phyloP scores from a whole-genome alignment of 2,113 vertebrate genomes.

The Catharus minimus region DNA sequence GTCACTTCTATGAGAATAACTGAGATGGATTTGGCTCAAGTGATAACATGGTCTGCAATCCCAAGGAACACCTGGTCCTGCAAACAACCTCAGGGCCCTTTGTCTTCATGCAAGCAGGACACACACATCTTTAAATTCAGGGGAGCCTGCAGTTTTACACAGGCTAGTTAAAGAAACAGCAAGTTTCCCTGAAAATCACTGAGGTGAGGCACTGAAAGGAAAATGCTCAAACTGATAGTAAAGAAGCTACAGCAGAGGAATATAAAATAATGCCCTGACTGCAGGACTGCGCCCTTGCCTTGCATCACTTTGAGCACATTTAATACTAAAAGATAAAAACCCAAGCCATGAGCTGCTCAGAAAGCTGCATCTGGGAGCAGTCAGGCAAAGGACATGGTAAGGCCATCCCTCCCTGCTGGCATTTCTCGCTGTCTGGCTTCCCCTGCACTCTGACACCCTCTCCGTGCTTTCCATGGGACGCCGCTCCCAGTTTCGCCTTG shows the following conservation, averaged over 20 bases:
- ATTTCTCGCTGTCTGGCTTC: not conserved
- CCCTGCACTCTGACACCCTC: not conserved
- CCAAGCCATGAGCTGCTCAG: not conserved
- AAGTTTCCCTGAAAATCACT: not conserved
- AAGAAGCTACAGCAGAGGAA: not conserved
- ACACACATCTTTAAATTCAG: not conserved
- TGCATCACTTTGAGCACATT: not conserved
- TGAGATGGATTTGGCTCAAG: not conserved
- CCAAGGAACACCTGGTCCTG: not conserved
- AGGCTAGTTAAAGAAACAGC: not conserved
- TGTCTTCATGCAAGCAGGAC: not conserved
- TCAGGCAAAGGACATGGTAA: not conserved
- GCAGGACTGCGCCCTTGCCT: not conserved
- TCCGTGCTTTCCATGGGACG: fast-evolving
- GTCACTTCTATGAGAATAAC: not conserved
- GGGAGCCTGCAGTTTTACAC: not conserved
- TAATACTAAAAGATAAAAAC: not conserved
- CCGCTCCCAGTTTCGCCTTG: fast-evolving
- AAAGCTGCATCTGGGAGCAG: not conserved
- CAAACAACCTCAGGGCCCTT: not conserved
- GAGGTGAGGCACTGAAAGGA: not conserved
- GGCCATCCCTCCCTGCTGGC: not conserved
- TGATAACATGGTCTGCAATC: not conserved
- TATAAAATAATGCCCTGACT: not conserved
- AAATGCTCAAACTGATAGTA: not conserved